A percentile compares a stretch with the other conserved stretches of the same genome.
These are phyloP conservation scores for Protosalanx chinensis DNA, from an alignment of 2,797 vertebrate genomes.

Conservation along the genomic window DNA sequence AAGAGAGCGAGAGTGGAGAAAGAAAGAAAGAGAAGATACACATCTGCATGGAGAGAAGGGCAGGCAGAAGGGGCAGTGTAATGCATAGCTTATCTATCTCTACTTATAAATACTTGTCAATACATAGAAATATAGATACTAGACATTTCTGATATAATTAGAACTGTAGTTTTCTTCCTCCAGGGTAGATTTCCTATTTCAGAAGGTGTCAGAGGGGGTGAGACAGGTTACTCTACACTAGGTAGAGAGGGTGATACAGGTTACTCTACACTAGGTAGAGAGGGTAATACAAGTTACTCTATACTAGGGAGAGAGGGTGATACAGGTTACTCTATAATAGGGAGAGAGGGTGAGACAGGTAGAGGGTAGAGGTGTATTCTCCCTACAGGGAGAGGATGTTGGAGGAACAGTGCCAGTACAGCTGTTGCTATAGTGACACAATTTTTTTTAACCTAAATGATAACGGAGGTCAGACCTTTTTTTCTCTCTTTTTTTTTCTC, in stretches of 20 bases:
- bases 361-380: no score
- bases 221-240: conserved; percentile 1
- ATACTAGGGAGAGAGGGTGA: not conserved
- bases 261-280: conserved; percentile 34
- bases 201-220: conserved; percentile 43
- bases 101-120: no score
- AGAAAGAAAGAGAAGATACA: not conserved
- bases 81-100: no score
- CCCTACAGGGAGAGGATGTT: conserved; percentile 8
- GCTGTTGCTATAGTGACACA: not conserved
- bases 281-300: conserved; percentile 33
- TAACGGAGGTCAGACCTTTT: not conserved
- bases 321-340: conserved; percentile 30
- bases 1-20: not conserved
- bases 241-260: conserved; percentile 5
- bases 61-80: not conserved
- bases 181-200: conserved; percentile 46
- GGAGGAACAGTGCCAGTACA: conserved; percentile 9
- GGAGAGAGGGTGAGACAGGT: conserved; percentile 33
- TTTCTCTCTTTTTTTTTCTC: not conserved
- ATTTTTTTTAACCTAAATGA: not conserved
- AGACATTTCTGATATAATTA: no score
- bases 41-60: not conserved
- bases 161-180: no score
- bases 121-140: no score